Conservation (phyloP, 2,888 invertebrate species). For the Scaptomyza cyrtandrae region DNA sequence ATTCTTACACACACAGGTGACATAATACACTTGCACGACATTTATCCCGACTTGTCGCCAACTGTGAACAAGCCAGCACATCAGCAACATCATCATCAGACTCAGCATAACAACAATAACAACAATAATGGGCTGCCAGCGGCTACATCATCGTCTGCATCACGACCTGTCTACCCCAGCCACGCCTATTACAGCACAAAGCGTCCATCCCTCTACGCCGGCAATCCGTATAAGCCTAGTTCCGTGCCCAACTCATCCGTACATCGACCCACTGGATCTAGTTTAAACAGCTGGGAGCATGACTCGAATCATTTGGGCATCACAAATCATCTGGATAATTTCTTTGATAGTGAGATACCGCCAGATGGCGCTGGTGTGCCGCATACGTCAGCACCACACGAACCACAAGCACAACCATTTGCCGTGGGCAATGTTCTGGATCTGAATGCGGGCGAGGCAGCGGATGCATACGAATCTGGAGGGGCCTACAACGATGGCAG, state of each 20-base stretch:
- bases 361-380: conserved; percentile 29
- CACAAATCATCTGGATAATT: conserved; percentile 84
- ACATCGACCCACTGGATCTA: conserved; percentile 44
- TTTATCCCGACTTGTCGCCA: conserved; percentile 83
- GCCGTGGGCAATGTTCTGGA: conserved; percentile 83
- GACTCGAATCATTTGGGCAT: conserved; percentile 82
- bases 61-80: conserved; percentile 69
- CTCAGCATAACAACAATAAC: conserved; percentile 32
- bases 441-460: conserved; percentile 79
- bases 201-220: conserved; percentile 65
- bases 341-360: conserved; percentile 81
- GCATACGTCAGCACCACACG: conserved; percentile 47
- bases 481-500: conserved; percentile 73
- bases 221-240: conserved; percentile 72
- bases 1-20: conserved; percentile 83
- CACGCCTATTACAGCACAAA: conserved; percentile 76
- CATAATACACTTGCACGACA: conserved; percentile 85
- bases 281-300: conserved; percentile 81
- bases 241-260: conserved; percentile 39
- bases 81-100: conserved; percentile 33
- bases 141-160: conserved; percentile 42
- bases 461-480: conserved; percentile 72
- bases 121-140: conserved; percentile 55
- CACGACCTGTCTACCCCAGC: conserved; percentile 52
- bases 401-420: conserved; percentile 71